phyloP scores from a whole-genome alignment of 2,888 invertebrate genomes.

The Sthenelais limicola region DNA sequence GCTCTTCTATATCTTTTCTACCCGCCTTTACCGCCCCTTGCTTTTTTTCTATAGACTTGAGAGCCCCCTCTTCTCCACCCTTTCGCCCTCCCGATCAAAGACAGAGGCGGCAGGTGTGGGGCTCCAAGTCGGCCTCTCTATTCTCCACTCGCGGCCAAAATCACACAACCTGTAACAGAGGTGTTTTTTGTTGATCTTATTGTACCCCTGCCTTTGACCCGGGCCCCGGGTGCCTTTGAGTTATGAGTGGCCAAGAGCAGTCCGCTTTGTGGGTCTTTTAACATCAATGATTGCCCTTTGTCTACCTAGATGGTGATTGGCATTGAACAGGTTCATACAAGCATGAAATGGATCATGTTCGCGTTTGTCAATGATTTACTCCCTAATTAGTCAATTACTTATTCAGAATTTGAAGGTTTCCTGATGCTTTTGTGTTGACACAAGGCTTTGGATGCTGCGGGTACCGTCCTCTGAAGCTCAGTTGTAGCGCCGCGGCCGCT shows the following conservation, averaged over 20 bases:
- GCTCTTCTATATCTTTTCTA: no score
- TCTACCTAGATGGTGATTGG: neutral
- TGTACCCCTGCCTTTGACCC: constrained; percentile 20
- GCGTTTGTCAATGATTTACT: constrained; percentile 35
- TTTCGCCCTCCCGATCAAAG: no score
- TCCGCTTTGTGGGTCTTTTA: neutral
- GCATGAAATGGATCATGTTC: constrained; percentile 7
- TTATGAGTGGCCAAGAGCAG: neutral
- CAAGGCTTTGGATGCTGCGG: constrained; percentile 4
- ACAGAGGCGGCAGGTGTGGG: no score
- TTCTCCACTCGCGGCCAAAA: no score
- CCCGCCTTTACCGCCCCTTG: no score
- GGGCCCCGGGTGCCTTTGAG: constrained; percentile 20
- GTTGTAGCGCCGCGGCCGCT: no score
- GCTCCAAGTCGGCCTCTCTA: no score
- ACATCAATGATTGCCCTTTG: constrained; percentile 38
- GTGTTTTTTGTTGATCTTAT: constrained; percentile 22
- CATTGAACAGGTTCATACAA: constrained; percentile 5
- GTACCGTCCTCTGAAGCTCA: no score
- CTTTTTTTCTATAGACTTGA: no score
- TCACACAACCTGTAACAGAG: no score
- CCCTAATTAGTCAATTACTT: constrained; percentile 40
- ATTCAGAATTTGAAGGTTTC: constrained; percentile 16
- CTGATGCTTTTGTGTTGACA: constrained; percentile 21
- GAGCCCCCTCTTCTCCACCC: no score